A percentile compares a stretch with the other conserved stretches of the same genome.
Evolutionary conservation across 2,113 vertebrate genomes (phyloP).

Genomic region (Centropus bengalensis): DNA sequence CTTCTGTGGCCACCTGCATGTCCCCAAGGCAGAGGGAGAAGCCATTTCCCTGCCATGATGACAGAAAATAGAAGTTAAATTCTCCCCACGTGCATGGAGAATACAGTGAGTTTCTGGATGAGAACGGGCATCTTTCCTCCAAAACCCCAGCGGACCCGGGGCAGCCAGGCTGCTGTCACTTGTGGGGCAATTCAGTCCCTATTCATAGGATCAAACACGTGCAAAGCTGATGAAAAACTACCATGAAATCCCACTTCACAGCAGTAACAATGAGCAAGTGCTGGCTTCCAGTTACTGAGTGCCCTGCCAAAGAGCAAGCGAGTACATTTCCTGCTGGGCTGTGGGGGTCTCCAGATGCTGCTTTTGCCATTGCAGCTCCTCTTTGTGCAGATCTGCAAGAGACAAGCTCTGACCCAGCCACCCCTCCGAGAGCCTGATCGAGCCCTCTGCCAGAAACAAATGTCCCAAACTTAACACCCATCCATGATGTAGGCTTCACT

Average conservation of each 20-base stretch:
- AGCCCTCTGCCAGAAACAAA: neutral
- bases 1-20: rapidly evolving
- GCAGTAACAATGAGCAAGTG: slow-evolving; percentile 33
- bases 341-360: neutral
- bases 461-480: neutral
- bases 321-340: neutral
- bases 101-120: neutral
- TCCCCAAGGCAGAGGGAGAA: neutral
- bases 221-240: slow-evolving; percentile 36
- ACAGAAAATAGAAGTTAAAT: neutral
- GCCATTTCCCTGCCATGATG: neutral
- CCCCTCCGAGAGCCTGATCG: neutral
- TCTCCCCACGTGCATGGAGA: neutral
- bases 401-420: neutral
- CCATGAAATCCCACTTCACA: slow-evolving; percentile 47
- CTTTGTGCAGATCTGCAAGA: neutral
- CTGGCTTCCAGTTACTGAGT: neutral
- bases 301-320: slow-evolving; percentile 26
- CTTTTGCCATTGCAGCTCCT: neutral
- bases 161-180: slow-evolving; percentile 34
- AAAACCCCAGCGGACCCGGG: neutral
- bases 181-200: slow-evolving; percentile 1
- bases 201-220: slow-evolving; percentile 10
- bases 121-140: neutral
- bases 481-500: neutral